Conservation (phyloP, 2,113 vertebrate species). For the Sakesphorus luctuosus region DNA sequence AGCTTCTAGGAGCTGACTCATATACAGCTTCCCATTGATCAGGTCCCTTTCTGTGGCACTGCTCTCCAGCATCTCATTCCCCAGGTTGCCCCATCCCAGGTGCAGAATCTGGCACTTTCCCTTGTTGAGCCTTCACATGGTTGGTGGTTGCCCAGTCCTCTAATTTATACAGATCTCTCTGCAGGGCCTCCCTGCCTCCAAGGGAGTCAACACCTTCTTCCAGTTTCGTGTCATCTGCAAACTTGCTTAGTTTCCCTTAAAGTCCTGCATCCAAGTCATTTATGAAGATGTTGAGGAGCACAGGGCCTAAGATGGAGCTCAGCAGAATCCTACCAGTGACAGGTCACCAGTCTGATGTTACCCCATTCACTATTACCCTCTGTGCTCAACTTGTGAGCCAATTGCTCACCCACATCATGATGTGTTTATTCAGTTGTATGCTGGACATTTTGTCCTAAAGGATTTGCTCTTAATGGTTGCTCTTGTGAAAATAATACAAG, state of each 20-base stretch:
- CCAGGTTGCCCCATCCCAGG: neutral
- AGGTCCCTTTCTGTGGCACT: neutral
- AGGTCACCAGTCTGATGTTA: neutral
- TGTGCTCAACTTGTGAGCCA: neutral
- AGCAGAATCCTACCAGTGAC: neutral
- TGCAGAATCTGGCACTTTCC: neutral
- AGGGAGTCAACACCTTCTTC: neutral
- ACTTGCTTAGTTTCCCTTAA: neutral
- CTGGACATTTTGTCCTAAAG: neutral
- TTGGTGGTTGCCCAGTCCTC: neutral
- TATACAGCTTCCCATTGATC: neutral
- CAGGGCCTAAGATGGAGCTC: neutral
- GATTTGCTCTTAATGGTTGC: neutral
- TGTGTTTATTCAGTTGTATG: neutral
- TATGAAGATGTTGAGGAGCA: neutral
- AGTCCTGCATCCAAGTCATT: neutral
- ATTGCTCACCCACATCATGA: neutral
- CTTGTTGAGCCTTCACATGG: neutral
- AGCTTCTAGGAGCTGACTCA: neutral
- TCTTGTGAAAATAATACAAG: neutral
- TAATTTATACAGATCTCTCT: neutral
- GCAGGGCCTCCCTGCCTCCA: neutral
- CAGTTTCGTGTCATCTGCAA: neutral
- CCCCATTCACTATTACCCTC: neutral
- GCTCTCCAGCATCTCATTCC: neutral